phyloP scores from a whole-genome alignment of 2,888 invertebrate genomes.

The Uropetala carovei region DNA sequence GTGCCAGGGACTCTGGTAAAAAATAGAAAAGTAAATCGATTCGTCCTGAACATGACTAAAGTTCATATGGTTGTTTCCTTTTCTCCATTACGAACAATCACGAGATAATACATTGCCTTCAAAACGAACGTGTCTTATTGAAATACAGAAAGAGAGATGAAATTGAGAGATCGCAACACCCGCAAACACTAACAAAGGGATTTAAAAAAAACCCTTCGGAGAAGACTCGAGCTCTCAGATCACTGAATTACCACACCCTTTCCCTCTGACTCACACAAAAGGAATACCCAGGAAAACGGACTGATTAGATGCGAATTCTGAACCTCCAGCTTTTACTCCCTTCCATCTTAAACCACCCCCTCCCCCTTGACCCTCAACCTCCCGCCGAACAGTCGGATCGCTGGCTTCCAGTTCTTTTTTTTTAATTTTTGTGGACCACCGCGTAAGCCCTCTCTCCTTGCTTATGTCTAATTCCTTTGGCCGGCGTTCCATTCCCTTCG shows the following conservation, averaged over 20 bases:
- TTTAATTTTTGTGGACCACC: not conserved
- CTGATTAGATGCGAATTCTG: conserved; percentile 28
- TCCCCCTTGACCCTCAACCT: not conserved
- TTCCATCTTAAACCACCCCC: no score
- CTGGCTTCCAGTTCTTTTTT: not conserved
- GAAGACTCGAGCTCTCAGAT: not conserved
- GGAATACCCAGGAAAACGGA: conserved; percentile 19
- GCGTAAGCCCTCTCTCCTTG: not conserved
- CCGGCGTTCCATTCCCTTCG: conserved; percentile 16
- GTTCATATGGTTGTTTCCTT: not conserved
- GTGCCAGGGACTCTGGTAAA: no score
- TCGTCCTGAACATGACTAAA: no score
- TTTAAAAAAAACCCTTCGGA: not conserved
- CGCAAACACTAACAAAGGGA: not conserved
- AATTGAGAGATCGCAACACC: not conserved
- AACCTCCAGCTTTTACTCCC: not conserved
- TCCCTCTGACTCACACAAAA: not conserved
- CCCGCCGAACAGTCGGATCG: not conserved
- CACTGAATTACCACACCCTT: conserved; percentile 15
- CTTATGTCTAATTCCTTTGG: conserved; percentile 57
- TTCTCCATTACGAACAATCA: not conserved
- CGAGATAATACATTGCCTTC: not conserved
- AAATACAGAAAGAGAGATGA: not conserved
- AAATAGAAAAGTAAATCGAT: no score
- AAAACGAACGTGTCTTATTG: not conserved